These are phyloP conservation scores for Numenius phaeopus DNA, from an alignment of 2,797 vertebrate species.

Conservation along the genomic window DNA sequence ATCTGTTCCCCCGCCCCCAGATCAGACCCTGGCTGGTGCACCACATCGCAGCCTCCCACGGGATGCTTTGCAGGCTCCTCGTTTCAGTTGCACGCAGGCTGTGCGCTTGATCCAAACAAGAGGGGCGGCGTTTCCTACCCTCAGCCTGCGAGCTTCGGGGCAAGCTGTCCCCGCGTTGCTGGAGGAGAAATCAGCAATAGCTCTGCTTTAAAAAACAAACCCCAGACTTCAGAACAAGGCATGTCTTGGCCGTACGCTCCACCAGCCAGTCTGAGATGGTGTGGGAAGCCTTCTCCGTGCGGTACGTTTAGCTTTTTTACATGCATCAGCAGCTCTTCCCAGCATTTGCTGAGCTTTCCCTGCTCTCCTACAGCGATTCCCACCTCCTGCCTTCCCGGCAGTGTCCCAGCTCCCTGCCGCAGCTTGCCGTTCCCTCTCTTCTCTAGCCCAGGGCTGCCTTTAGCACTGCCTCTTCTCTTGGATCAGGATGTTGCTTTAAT, in stretches of 20 bases:
- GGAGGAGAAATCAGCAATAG: not conserved
- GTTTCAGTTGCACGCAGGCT: not conserved
- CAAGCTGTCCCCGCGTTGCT: not conserved
- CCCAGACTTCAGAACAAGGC: not conserved
- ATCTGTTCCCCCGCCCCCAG: not conserved
- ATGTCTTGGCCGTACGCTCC: fast-evolving
- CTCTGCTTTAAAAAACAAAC: not conserved
- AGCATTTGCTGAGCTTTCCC: slow-evolving; percentile 30
- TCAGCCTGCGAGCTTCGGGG: fast-evolving
- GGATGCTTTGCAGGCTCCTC: not conserved
- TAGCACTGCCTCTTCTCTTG: not conserved
- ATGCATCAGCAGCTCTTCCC: not conserved
- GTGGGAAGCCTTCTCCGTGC: not conserved
- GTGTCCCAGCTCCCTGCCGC: not conserved
- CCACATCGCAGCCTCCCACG: not conserved
- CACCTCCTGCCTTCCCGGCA: not conserved
- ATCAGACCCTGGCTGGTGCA: not conserved
- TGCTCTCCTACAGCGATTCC: not conserved
- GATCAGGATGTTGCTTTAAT: not conserved
- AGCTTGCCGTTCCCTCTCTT: not conserved
- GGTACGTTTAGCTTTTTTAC: not conserved
- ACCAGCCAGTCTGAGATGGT: not conserved
- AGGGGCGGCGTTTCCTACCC: not conserved
- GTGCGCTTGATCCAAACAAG: not conserved
- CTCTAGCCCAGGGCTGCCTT: not conserved